A percentile compares a stretch with the other conserved stretches of the same genome.
These are phyloP conservation scores for Dolichomitus sp. DNA, from an alignment of 2,888 invertebrate species.

Conservation along the genomic window DNA sequence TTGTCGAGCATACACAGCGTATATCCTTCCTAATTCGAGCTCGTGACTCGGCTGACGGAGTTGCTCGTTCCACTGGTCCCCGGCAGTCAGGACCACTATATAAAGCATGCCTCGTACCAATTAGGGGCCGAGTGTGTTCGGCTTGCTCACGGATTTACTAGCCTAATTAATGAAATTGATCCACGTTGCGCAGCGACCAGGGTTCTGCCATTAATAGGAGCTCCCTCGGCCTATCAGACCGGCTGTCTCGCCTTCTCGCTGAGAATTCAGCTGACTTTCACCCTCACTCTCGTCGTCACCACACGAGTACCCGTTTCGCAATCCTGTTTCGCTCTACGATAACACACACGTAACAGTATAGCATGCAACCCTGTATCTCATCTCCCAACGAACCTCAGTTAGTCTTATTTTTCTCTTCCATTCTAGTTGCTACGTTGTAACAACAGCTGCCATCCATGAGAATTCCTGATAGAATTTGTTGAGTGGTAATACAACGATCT, in stretches of 20 bases:
- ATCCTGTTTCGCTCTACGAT: conserved; percentile 4
- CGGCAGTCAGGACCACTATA: conserved; percentile 69
- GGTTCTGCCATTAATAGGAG: conserved; percentile 60
- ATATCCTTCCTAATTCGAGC: conserved; percentile 62
- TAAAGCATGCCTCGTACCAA: conserved; percentile 80
- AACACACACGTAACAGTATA: conserved; percentile 2
- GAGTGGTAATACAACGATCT: conserved; percentile 17
- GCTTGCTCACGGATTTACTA: conserved; percentile 79
- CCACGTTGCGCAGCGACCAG: conserved; percentile 73
- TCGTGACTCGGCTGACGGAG: conserved; percentile 59
- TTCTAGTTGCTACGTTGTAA: not conserved
- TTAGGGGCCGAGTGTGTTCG: conserved; percentile 77
- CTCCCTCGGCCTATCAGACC: conserved; percentile 31
- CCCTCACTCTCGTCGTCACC: not conserved
- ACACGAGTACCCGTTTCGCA: not conserved
- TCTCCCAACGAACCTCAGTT: not conserved
- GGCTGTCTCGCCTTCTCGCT: conserved; percentile 1
- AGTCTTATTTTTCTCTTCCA: conserved; percentile 10
- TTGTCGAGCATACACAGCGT: conserved; percentile 41
- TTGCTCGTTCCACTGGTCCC: conserved; percentile 43
- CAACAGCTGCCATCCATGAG: conserved; percentile 1
- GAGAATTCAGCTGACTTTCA: conserved; percentile 20
- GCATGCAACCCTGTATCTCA: not conserved
- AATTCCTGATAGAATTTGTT: conserved; percentile 25
- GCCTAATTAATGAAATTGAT: conserved; percentile 84